Percentiles rank a stretch among this genome's conserved stretches.
Conservation (phyloP, 2,113 vertebrate genomes). For the Mirza zaza region DNA sequence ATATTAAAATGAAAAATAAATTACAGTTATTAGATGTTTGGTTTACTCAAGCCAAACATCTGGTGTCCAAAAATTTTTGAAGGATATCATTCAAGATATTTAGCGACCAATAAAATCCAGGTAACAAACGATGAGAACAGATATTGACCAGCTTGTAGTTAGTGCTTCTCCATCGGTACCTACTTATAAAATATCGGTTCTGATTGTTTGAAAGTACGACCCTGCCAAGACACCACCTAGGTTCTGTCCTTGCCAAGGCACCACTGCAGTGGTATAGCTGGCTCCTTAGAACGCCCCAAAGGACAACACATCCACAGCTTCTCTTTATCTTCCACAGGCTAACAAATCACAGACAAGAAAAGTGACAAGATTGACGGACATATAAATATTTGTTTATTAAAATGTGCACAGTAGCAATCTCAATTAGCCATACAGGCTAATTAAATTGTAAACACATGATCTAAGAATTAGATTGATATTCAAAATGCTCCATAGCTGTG, state of each 20-base stretch:
- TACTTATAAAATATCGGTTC: background rate
- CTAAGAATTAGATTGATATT: conserved; percentile 35
- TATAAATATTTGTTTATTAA: conserved; percentile 63
- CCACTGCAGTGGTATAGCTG: background rate
- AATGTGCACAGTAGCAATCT: conserved; percentile 10
- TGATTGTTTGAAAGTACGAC: background rate
- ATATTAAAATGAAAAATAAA: conserved; percentile 3
- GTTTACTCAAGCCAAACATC: conserved; percentile 4
- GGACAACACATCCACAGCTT: background rate
- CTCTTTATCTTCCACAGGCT: background rate
- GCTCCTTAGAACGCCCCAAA: background rate
- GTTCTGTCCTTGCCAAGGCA: background rate
- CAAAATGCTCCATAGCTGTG: background rate
- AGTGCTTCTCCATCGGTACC: background rate
- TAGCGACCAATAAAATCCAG: background rate
- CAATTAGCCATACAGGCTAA: conserved; percentile 1
- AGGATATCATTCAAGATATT: background rate
- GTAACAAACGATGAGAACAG: background rate
- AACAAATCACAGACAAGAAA: conserved; percentile 52
- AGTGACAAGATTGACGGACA: conserved; percentile 5
- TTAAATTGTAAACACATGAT: conserved; percentile 27
- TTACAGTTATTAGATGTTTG: background rate
- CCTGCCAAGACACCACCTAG: background rate
- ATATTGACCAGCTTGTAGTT: background rate
- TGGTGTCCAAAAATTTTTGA: background rate